Base-by-base conservation (phyloP, 2,113 vertebrate species). In the Peromyscus maniculatus region DNA sequence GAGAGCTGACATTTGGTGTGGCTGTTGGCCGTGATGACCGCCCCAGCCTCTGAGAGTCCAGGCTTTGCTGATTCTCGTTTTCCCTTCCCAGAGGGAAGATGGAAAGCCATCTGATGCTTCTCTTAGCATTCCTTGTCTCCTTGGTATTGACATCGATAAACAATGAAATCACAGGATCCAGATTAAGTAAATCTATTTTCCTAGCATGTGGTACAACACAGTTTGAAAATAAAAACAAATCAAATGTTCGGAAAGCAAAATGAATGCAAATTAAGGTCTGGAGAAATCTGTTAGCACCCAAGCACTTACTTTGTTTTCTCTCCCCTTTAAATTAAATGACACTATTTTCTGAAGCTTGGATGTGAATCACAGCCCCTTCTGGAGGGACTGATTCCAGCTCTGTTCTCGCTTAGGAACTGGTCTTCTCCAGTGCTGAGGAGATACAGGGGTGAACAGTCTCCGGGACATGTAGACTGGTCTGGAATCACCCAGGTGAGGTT, bases 161-260 rank as follows among this genome's bases (percentile, higher is more conserved):
- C 94, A 96, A 89, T 95, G 92, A 96, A 95, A 64, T 28, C 0
- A 17, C 64, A 59, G n/a, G 0, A 2, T 1, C 95, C 49, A 7
- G 87, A 91, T 89, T 0, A 10, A 97, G 87, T 89, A 94, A 95
- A 92, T 64, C 92, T 72, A 4, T 95, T 95, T 97, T 82, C 97
- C 95, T 97, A 97, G 97, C 72, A 95, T 98, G 96, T 67, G 75
- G 93, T 93, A 78, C 91, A 93, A 96, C 97, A 96, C 0, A 9
- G 96, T 96, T 97, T 46, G 83, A 95, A 96, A 98, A 97, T 94
- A 43, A 97, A 98, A 98, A 97, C 94, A 98, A 98, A 96, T 4
- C 0, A 95, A 97, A 94, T 0, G 6, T 69, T 96, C 83, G 43
- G 80, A 97, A 15, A 3, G 52, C 78, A 97, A 97, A 98, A 98